Conservation (phyloP, 2,888 invertebrate genomes). For the Coremacera marginata region DNA sequence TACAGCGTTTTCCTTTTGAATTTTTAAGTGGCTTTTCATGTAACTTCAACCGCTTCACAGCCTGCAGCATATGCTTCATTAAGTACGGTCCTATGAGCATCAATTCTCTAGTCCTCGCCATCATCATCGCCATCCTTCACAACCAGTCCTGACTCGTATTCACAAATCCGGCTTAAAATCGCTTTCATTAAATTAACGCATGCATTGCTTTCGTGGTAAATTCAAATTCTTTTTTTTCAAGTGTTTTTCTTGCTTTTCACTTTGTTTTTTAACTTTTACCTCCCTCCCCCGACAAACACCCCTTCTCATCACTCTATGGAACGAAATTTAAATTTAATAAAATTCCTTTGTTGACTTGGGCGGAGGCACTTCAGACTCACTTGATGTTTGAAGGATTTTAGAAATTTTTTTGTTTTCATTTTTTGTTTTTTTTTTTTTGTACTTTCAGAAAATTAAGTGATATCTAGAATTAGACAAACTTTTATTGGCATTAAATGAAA, state of each 20-base stretch:
- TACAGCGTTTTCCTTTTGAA: not conserved
- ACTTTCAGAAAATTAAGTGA: not conserved
- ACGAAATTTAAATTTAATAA: conserved; percentile 16
- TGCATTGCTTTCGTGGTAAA: not conserved
- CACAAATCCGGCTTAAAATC: conserved; percentile 17
- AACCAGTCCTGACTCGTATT: not conserved
- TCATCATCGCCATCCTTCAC: not conserved
- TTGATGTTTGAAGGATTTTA: not conserved
- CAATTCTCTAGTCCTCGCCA: not conserved
- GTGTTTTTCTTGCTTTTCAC: not conserved
- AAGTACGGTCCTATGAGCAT: conserved; percentile 1
- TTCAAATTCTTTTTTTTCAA: not conserved
- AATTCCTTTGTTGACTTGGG: not conserved
- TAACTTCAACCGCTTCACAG: conserved; percentile 1
- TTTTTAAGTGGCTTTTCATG: conserved; percentile 17
- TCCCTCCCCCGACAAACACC: not conserved
- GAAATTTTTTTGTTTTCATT: not conserved
- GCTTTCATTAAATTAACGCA: conserved; percentile 13
- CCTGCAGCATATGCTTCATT: conserved; percentile 8
- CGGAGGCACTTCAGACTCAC: not conserved
- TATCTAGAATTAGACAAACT: conserved; percentile 23
- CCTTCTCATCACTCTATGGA: not conserved
- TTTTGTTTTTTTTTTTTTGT: not conserved
- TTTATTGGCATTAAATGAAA: conserved; percentile 1
- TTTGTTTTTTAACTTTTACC: not conserved